These are phyloP conservation scores for Molanna angustata DNA, from an alignment of 2,888 invertebrate genomes.

Conservation along the genomic window DNA sequence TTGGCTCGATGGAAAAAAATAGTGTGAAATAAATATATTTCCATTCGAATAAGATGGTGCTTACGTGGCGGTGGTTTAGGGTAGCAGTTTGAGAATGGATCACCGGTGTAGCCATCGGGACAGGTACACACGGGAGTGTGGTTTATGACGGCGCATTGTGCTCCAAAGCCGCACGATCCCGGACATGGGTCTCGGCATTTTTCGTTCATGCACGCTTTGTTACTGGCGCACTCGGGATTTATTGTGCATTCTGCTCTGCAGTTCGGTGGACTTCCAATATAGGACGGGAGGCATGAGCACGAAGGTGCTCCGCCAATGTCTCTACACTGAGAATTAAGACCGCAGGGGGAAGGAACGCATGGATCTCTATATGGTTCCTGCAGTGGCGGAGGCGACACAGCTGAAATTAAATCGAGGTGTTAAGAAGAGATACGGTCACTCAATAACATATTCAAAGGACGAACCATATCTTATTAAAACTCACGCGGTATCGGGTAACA, in stretches of 20 bases:
- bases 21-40: too few relatives aligned
- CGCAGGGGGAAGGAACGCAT: constrained; percentile 65
- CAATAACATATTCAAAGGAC: too few relatives aligned
- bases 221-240: constrained; percentile 72
- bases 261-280: constrained; percentile 68
- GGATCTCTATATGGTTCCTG: constrained; percentile 56
- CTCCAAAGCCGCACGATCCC: constrained; percentile 68
- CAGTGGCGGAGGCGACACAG: constrained; percentile 48
- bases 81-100: constrained; percentile 63
- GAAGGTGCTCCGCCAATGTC: constrained; percentile 59
- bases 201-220: constrained; percentile 72
- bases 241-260: constrained; percentile 70
- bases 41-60: too few relatives aligned
- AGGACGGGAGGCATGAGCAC: constrained; percentile 63
- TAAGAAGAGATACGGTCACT: background rate
- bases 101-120: constrained; percentile 66
- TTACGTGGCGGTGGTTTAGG: constrained; percentile 53
- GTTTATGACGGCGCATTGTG: constrained; percentile 64
- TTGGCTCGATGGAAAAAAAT: too few relatives aligned
- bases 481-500: constrained; percentile 56
- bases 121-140: constrained; percentile 76
- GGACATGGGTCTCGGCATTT: constrained; percentile 80
- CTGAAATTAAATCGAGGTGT: too few relatives aligned
- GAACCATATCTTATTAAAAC: constrained; percentile 41
- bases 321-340: constrained; percentile 64